Percentiles rank a stretch among this genome's conserved stretches.
These are phyloP conservation scores for Alviniconcha strummeri DNA, from an alignment of 2,888 invertebrate genomes.

Conservation along the genomic window DNA sequence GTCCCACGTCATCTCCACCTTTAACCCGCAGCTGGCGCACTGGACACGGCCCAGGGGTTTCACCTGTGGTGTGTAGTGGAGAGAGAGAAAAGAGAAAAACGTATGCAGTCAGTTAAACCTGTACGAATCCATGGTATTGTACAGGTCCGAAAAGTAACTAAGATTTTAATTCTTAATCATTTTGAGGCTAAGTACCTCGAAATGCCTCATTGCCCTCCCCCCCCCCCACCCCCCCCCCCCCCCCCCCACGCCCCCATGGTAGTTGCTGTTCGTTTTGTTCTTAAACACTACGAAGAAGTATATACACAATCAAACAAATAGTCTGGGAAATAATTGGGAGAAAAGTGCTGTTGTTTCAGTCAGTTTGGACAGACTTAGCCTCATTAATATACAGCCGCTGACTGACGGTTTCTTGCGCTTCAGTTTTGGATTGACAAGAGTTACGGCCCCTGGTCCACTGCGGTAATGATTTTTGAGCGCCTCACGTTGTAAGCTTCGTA, in stretches of 20 bases:
- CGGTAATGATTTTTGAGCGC: too few species aligned
- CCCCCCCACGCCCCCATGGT: too few species aligned
- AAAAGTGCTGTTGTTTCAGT: background rate
- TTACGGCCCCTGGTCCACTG: background rate
- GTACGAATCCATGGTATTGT: background rate
- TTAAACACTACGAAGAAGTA: too few species aligned
- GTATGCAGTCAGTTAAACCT: background rate
- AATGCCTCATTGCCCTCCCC: background rate
- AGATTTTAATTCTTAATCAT: background rate
- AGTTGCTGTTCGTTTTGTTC: too few species aligned
- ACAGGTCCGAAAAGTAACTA: background rate
- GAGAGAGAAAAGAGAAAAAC: too few species aligned
- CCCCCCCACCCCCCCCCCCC: too few species aligned
- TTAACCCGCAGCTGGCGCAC: background rate
- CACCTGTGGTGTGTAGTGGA: background rate
- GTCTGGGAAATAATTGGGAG: too few species aligned
- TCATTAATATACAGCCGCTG: background rate
- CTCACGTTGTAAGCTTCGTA: slow-evolving; percentile 36
- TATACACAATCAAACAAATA: background rate
- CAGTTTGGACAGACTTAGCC: too few species aligned
- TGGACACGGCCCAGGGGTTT: background rate
- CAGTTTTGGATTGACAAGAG: background rate
- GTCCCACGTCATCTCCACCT: slow-evolving; percentile 6
- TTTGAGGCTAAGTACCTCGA: background rate
- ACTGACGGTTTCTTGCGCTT: background rate